Conservation (phyloP, 2,113 vertebrate species). For the Rhea americana region DNA sequence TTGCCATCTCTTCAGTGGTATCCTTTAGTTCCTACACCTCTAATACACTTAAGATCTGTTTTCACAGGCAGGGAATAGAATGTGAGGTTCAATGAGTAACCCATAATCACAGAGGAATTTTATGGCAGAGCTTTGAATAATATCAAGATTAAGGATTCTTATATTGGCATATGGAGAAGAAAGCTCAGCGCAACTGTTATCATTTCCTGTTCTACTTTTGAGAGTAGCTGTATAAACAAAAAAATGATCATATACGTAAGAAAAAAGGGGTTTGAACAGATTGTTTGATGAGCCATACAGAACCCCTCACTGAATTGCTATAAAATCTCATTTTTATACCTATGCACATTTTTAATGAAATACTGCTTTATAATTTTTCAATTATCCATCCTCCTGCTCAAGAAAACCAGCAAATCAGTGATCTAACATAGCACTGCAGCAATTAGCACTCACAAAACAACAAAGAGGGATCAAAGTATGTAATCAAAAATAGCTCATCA, state of each 20-base stretch:
- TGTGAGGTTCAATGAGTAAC: neutral
- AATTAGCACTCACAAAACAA: slow-evolving; percentile 53
- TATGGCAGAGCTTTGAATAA: neutral
- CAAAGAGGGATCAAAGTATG: slow-evolving; percentile 37
- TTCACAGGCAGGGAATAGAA: neutral
- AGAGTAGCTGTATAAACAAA: neutral
- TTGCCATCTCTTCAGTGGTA: neutral
- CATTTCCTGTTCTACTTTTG: neutral
- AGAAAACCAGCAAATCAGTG: slow-evolving; percentile 18
- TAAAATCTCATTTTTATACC: slow-evolving; percentile 15
- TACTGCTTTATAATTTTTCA: slow-evolving; percentile 19
- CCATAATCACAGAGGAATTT: neutral
- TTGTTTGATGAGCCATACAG: neutral
- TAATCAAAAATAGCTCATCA: slow-evolving; percentile 47
- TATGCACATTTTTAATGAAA: slow-evolving; percentile 16
- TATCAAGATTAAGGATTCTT: neutral
- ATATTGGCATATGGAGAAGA: neutral
- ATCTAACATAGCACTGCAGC: neutral
- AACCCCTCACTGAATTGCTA: neutral
- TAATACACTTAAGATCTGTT: neutral
- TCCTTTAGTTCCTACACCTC: neutral
- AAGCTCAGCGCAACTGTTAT: neutral
- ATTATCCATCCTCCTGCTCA: slow-evolving; percentile 30
- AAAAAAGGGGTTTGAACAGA: neutral
- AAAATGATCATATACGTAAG: neutral